phyloP scores from a whole-genome alignment of 2,113 vertebrate species.

The Herpetotheres cachinnans region DNA sequence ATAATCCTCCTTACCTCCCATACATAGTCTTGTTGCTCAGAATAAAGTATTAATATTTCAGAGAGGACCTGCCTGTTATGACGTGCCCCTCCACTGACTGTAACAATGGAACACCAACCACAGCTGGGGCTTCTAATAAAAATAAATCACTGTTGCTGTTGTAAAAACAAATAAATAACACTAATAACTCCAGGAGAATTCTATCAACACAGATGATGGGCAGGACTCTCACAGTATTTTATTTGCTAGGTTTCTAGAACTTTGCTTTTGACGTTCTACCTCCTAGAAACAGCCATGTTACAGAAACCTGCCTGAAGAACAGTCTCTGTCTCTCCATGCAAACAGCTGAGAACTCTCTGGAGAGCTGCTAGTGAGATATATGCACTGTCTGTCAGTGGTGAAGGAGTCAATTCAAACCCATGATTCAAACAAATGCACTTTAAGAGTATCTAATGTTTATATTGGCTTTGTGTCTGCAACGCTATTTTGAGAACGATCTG shows the following conservation, averaged over 20 bases:
- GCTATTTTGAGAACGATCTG: slow-evolving; percentile 65
- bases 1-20: not conserved
- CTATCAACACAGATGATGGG: slow-evolving; percentile 10
- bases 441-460: slow-evolving; percentile 57
- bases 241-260: not conserved
- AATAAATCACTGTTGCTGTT: slow-evolving; percentile 7
- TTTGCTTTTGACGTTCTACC: not conserved
- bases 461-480: slow-evolving; percentile 41
- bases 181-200: not conserved
- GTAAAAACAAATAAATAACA: slow-evolving; percentile 39
- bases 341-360: slow-evolving; percentile 32
- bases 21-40: not conserved
- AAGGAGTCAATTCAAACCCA: slow-evolving; percentile 40
- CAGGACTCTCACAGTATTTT: not conserved
- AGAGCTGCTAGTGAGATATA: slow-evolving; percentile 37
- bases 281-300: slow-evolving; percentile 20
- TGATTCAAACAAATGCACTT: slow-evolving; percentile 45
- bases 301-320: slow-evolving; percentile 33
- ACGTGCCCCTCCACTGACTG: not conserved
- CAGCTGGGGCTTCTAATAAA: slow-evolving; percentile 7
- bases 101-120: slow-evolving; percentile 18
- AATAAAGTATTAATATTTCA: slow-evolving; percentile 11
- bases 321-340: not conserved
- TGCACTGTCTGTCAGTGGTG: slow-evolving; percentile 27
- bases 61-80: not conserved